Base-by-base conservation (phyloP, 2,888 invertebrate genomes). In the Punctoribates punctum region DNA sequence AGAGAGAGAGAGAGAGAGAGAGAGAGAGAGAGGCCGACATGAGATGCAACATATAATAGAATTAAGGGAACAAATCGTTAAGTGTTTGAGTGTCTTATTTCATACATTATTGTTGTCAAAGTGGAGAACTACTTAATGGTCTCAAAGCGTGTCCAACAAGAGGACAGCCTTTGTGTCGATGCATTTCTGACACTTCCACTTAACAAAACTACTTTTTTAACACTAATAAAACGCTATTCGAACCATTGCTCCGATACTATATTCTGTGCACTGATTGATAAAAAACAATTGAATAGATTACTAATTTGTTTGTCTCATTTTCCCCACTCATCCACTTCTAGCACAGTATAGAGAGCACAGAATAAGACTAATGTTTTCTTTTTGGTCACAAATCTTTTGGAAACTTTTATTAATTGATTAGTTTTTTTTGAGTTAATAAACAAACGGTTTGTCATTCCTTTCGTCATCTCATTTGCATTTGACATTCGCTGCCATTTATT, bases 21-120 rank as follows among this genome's bases (percentile, higher is more conserved):
- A n/a, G 9, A 57, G 25, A 17, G 25, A 9, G n/a, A 20, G 9
- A 20, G 20, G 20, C 23, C 2, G 3, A 25, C 29, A 62, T 15
- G 62, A 62, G 62, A 62, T 62, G 62, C 62, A 62, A 62, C 29
- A 62, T 62, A 29, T 62, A 62, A 62, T 62, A 62, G 17, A 62
- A 62, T 62, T 62, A 62, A 62, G 62, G 2, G 62, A 27, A 62
- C 65, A 65, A 65, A 65, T 65, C 34, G 65, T 65, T 65, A 65
- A 65, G 65, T 65, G 65, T 65, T 60, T 62, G 38, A 34, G 34
- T 34, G 34, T 65, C 34, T 38, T 34, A 27, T 65, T 65, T 65
- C 34, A 34, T 65, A 65, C 65, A 34, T 65, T 65, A 60, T 60
- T 60, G 29, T 15, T 60, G 27, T 60, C 60, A 60, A 60, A 51